These are phyloP conservation scores for Linnaemya tessellans DNA, from an alignment of 2,888 invertebrate species.

Conservation along the genomic window DNA sequence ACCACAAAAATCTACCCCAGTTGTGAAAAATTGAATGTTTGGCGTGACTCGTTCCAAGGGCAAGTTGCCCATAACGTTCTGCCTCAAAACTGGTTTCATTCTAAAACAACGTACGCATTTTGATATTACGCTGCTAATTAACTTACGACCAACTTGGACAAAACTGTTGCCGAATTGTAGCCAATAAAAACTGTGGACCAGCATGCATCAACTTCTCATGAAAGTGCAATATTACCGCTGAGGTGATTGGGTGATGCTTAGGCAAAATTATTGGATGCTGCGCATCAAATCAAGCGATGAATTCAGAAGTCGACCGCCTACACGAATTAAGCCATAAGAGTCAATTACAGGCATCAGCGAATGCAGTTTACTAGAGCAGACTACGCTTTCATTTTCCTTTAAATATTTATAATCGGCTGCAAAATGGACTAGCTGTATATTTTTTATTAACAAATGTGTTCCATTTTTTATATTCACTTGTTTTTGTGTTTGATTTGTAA, in stretches of 20 bases:
- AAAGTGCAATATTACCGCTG: conserved; percentile 55
- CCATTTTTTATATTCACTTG: too few species aligned
- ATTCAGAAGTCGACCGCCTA: conserved; percentile 41
- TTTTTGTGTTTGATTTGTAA: too few species aligned
- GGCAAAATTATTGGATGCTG: conserved; percentile 56
- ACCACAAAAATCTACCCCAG: too few species aligned
- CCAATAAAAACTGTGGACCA: conserved; percentile 29
- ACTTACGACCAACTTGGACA: conserved; percentile 60
- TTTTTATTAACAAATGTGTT: too few species aligned
- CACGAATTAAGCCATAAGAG: conserved; percentile 47
- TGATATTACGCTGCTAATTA: conserved; percentile 28
- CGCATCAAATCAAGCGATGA: conserved; percentile 14
- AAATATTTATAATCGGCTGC: too few species aligned
- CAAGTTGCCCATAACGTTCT: conserved; percentile 55
- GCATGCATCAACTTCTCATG: conserved; percentile 41
- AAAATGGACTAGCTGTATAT: too few species aligned
- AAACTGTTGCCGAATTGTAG: conserved; percentile 57
- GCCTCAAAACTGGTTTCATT: conserved; percentile 26
- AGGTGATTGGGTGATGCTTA: conserved; percentile 61
- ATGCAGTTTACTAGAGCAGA: too few species aligned
- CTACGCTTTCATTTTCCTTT: too few species aligned
- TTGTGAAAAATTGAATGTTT: neutral
- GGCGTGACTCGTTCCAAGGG: neutral
- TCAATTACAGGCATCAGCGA: too few species aligned
- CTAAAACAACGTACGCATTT: conserved; percentile 59